Evolutionary conservation across 2,113 vertebrate genomes (phyloP).

Genomic region (Uropsilus gracilis): DNA sequence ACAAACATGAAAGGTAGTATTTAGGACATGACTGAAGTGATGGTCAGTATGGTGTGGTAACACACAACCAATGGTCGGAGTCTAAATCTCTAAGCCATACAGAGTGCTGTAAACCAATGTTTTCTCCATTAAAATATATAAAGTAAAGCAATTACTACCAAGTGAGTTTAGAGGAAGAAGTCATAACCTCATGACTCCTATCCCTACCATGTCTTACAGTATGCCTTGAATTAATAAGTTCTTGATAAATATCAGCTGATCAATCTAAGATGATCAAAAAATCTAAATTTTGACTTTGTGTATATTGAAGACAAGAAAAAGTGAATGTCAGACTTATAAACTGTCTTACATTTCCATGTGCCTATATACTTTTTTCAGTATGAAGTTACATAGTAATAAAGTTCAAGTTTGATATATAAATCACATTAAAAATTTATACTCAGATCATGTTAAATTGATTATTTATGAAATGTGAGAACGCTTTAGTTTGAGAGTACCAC

Average conservation of each 20-base stretch:
- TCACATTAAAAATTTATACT: slow-evolving; percentile 15
- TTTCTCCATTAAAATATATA: no score
- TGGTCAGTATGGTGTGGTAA: not conserved
- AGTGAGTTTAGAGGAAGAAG: not conserved
- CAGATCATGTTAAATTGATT: not conserved
- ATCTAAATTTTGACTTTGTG: slow-evolving; percentile 23
- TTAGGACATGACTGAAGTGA: not conserved
- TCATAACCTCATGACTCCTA: not conserved
- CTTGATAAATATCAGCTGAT: not conserved
- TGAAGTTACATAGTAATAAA: not conserved
- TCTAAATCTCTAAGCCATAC: no score
- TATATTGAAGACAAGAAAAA: not conserved
- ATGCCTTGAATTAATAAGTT: not conserved
- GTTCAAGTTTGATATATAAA: not conserved
- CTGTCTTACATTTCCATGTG: not conserved
- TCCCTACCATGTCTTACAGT: not conserved
- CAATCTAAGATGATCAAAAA: not conserved
- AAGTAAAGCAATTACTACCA: not conserved
- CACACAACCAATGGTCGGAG: no score
- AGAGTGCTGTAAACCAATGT: no score
- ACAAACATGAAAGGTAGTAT: not conserved
- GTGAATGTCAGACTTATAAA: slow-evolving; percentile 46
- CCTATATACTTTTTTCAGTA: not conserved
- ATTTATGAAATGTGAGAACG: not conserved
- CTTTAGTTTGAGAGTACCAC: slow-evolving; percentile 6